phyloP scores from a whole-genome alignment of 2,888 invertebrate genomes.

The Conops quadrifasciatus region DNA sequence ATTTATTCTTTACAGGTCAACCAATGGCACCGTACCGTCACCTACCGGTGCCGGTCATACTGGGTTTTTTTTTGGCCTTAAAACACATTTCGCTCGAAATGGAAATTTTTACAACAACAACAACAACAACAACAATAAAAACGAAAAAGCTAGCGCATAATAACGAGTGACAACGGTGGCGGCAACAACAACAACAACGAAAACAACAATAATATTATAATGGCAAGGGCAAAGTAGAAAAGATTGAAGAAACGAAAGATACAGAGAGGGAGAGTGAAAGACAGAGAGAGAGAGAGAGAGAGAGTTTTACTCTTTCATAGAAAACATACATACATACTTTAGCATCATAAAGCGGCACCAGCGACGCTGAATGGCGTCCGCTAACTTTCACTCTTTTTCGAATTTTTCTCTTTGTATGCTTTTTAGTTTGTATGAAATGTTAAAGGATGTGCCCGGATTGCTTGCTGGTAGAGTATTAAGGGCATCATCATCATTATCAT shows the following conservation, averaged over 20 bases:
- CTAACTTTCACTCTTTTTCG: too few species aligned
- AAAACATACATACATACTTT: background rate
- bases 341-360: background rate
- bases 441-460: background rate
- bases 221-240: too few species aligned
- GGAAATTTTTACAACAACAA: background rate
- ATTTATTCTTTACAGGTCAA: background rate
- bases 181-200: too few species aligned
- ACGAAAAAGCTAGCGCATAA: background rate
- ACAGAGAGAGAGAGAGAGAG: background rate
- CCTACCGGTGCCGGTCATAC: too few species aligned
- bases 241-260: background rate
- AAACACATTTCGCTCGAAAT: too few species aligned
- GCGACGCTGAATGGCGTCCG: too few species aligned
- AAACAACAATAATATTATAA: too few species aligned
- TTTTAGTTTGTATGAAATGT: background rate
- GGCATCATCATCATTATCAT: background rate
- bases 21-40: background rate
- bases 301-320: background rate
- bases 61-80: too few species aligned
- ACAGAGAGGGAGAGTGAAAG: background rate
- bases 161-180: background rate
- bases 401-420: too few species aligned
- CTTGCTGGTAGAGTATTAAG: background rate
- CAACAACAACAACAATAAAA: conserved; percentile 1